Percentiles rank a stretch among this genome's conserved stretches.
These are phyloP conservation scores for Epicauta chinensis DNA, from an alignment of 1,140 invertebrate genomes.

Conservation along the genomic window DNA sequence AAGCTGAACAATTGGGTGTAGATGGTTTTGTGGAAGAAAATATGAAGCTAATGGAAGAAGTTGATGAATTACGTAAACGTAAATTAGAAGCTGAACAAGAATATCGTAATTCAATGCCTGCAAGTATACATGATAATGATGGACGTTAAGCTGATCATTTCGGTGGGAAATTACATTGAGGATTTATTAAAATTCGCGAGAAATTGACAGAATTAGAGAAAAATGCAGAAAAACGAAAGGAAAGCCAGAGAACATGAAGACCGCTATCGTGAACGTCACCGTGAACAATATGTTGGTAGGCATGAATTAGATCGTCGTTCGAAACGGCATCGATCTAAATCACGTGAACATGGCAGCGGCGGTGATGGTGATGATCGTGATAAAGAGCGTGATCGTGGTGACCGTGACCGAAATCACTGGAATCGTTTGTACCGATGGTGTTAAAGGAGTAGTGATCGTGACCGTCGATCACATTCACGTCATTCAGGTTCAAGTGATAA, in stretches of 20 bases:
- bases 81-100: conserved; percentile 92
- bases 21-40: conserved; percentile 90
- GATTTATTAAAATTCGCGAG: conserved; percentile 96
- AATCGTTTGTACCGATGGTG: conserved; percentile 46
- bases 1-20: conserved; percentile 87
- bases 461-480: conserved; percentile 48
- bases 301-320: conserved; percentile 61
- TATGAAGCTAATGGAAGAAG: conserved; percentile 93
- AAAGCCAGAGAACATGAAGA: conserved; percentile 53
- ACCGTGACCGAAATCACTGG: conserved; percentile 24
- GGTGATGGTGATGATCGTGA: conserved; percentile 28
- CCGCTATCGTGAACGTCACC: conserved; percentile 48
- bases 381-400: conserved; percentile 43
- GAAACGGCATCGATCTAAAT: conserved; percentile 55
- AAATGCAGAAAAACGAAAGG: conserved; percentile 62
- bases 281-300: conserved; percentile 58
- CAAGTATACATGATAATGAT: conserved; percentile 98
- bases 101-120: conserved; percentile 96
- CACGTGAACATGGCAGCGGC: conserved; percentile 50
- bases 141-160: conserved; percentile 96
- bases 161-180: conserved; percentile 97
- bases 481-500: conserved; percentile 46
- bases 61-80: conserved; percentile 87
- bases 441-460: conserved; percentile 46
- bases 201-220: conserved; percentile 89